Evolutionary conservation across 2,888 invertebrate genomes (phyloP).

Genomic region (Amblyjoppa proteus): DNA sequence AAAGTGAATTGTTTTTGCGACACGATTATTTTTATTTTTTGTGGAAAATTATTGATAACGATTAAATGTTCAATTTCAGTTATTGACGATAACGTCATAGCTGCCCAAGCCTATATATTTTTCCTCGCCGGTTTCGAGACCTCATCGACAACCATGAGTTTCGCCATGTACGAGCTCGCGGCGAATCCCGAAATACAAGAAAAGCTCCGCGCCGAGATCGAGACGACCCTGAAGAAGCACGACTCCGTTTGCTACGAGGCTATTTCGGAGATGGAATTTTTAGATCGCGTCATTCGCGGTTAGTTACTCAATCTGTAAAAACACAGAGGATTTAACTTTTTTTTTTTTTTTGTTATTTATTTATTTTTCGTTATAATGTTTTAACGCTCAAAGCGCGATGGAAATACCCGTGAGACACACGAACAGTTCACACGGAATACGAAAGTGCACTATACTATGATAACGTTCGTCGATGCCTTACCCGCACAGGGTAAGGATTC

Average conservation of each 20-base stretch:
- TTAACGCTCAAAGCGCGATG: constrained; percentile 32
- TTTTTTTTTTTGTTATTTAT: neutral
- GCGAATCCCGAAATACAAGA: constrained; percentile 73
- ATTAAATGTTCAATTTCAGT: constrained; percentile 44
- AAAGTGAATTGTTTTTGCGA: neutral
- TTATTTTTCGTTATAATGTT: neutral
- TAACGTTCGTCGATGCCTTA: constrained; percentile 28
- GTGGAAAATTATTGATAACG: neutral
- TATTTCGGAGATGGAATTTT: constrained; percentile 72
- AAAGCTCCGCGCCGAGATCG: constrained; percentile 73
- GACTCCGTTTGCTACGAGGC: constrained; percentile 69
- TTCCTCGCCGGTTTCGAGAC: constrained; percentile 78
- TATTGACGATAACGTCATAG: constrained; percentile 70
- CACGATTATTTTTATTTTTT: neutral
- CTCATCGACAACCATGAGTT: constrained; percentile 75
- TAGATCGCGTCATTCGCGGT: constrained; percentile 73
- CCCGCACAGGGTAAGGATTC: constrained; percentile 7
- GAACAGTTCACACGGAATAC: constrained; percentile 4
- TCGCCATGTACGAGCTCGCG: constrained; percentile 76
- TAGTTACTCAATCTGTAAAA: constrained; percentile 40
- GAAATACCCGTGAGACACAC: constrained; percentile 31
- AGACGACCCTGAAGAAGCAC: constrained; percentile 59
- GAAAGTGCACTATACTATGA: neutral
- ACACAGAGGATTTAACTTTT: constrained; percentile 19
- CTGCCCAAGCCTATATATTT: constrained; percentile 76